Evolutionary conservation across 2,113 vertebrate species (phyloP), one percentile per base, ranked within the genome.

Genomic region (Struthio camelus): DNA sequence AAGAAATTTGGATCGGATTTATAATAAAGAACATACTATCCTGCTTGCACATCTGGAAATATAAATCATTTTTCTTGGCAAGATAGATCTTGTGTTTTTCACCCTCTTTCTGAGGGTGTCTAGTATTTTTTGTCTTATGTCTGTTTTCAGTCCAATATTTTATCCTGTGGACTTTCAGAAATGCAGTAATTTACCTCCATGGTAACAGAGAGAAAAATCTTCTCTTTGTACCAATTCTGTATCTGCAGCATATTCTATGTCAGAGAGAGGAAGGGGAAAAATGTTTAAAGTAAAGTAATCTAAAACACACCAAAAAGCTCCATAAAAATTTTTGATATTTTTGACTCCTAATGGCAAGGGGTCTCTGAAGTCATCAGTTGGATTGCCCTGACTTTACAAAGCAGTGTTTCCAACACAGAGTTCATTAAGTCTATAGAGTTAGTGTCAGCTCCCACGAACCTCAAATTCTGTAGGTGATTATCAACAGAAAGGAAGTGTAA

Each of bases 11-110:
- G 36, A 85, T 30, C 34, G 34, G 14, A 22, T 79, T 85, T 54
- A 10, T 46, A 16, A 75, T 42, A 71, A 94, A 71, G 73, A 75
- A 71, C 17, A 50, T 69, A 28, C 40, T 84, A 69, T 7, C 22
- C 18, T 72, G 61, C 38, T 32, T 51, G 48, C 24, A 93, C 48
- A 48, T 53, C 48, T 80, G 53, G 62, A 97, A 90, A 87, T 25
- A 61, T 3, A 76, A 95, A 62, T 17, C 40, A 8, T 64, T 89
- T 75, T 64, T 82, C 81, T 91, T 87, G 70, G 61, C 56, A 93
- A 87, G 42, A 64, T 20, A 50, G 12, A 67, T 4, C 10, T 16
- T 64, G 8, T 54, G 36, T 11, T 77, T 90, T 77, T 58, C 46
- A 67, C 10, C 10, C 20, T 71, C 38, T 62, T 91, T 54, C 14